Evolutionary conservation across 2,888 invertebrate genomes (phyloP).

Genomic region (Xestia xanthographa): DNA sequence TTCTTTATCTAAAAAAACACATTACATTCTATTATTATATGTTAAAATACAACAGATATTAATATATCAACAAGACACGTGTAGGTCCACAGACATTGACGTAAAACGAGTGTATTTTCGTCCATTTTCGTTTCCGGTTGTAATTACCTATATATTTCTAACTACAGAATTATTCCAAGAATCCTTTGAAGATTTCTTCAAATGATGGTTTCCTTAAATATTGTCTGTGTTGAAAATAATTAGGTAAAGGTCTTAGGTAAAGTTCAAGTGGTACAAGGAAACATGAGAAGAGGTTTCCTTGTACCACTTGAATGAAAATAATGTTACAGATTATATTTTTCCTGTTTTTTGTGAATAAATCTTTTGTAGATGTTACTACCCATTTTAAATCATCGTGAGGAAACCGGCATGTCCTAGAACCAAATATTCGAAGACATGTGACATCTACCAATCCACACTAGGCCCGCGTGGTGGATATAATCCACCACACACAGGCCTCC

Average conservation of each 20-base stretch:
- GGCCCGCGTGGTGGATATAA: no score
- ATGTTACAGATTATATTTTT: neutral
- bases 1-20: neutral
- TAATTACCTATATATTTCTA: slow-evolving; percentile 19
- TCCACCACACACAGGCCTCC: no score
- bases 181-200: slow-evolving; percentile 23
- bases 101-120: slow-evolving; percentile 28
- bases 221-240: slow-evolving; percentile 1
- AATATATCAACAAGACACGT: neutral
- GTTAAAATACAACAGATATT: slow-evolving; percentile 5
- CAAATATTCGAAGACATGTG: no score
- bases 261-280: no score
- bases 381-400: no score
- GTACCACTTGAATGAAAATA: neutral
- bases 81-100: slow-evolving; percentile 6
- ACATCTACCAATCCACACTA: no score
- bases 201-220: neutral
- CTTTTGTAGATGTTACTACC: neutral
- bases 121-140: slow-evolving; percentile 14
- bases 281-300: no score
- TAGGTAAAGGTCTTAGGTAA: neutral
- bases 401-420: no score
- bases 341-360: neutral
- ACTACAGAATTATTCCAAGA: slow-evolving; percentile 13
- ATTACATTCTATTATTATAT: no score